phyloP scores from a whole-genome alignment of 2,113 vertebrate species.

The Columbina picui region DNA sequence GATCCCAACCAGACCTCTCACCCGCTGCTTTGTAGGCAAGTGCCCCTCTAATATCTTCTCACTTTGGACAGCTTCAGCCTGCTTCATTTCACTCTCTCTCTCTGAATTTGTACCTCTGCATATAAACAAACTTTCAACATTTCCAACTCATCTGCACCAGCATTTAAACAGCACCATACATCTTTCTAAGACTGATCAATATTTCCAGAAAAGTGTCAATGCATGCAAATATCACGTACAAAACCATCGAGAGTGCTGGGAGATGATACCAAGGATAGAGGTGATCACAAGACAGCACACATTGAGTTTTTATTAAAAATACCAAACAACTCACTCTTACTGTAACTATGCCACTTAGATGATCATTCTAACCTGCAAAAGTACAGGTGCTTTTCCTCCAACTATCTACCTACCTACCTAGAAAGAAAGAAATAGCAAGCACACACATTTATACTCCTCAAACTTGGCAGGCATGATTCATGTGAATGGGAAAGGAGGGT shows the following conservation, averaged over 20 bases:
- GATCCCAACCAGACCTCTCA: not conserved
- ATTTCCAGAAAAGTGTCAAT: constrained; percentile 51
- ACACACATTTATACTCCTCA: constrained; percentile 53
- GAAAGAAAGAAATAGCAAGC: constrained; percentile 54
- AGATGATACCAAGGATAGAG: constrained; percentile 12
- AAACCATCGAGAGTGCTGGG: constrained; percentile 46
- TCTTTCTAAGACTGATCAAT: constrained; percentile 6
- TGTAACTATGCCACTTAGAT: constrained; percentile 58
- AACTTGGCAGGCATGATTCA: constrained; percentile 17
- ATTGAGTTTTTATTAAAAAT: constrained; percentile 60
- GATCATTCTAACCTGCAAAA: constrained; percentile 41
- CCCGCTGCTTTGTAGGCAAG: not conserved
- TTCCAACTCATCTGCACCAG: constrained; percentile 43
- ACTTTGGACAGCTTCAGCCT: not conserved
- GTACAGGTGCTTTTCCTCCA: constrained; percentile 31
- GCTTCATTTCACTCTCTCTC: not conserved
- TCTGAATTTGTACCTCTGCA: not conserved
- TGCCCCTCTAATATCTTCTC: not conserved
- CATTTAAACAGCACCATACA: constrained; percentile 10
- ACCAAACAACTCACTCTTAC: constrained; percentile 61
- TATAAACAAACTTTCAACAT: constrained; percentile 1
- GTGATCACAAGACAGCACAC: constrained; percentile 64
- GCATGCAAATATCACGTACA: constrained; percentile 53
- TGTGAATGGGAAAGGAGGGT: not conserved
- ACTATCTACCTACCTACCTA: constrained; percentile 55